Evolutionary conservation across 2,888 invertebrate genomes (phyloP).

Genomic region (Tinea pellionella): DNA sequence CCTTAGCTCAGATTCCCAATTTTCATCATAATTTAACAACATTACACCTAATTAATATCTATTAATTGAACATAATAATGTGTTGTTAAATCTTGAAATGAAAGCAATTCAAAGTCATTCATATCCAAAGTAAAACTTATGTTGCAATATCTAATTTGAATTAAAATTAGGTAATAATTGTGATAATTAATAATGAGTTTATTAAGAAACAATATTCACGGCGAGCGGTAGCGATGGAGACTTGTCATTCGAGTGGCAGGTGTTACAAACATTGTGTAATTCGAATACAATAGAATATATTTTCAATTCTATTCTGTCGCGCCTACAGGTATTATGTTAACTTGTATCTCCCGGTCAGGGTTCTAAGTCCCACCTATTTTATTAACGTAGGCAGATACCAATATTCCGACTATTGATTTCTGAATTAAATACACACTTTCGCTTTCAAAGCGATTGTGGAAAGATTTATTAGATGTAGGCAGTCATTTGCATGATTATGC

Average conservation of each 20-base stretch:
- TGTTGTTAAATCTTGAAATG: too few relatives aligned
- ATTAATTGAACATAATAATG: too few relatives aligned
- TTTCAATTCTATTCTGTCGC: slow-evolving; percentile 3
- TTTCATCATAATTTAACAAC: too few relatives aligned
- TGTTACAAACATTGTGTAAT: slow-evolving; percentile 10
- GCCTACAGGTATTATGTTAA: slow-evolving; percentile 2
- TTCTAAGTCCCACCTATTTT: slow-evolving; percentile 1
- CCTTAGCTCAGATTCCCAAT: too few relatives aligned
- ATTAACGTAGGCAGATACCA: slow-evolving; percentile 1
- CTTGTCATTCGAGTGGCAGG: slow-evolving; percentile 3
- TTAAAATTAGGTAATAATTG: neutral
- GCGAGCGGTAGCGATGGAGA: neutral
- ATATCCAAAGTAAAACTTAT: neutral
- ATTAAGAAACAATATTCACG: neutral
- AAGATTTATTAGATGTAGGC: neutral
- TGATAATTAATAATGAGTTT: neutral
- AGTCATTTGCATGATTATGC: slow-evolving; percentile 45
- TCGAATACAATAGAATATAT: slow-evolving; percentile 12
- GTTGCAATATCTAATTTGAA: neutral
- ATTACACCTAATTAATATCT: too few relatives aligned
- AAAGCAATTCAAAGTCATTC: too few relatives aligned
- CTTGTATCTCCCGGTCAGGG: slow-evolving; percentile 10
- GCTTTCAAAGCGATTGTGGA: neutral
- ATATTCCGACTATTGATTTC: neutral
- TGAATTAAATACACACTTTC: neutral